Evolutionary conservation across 1,140 invertebrate species (phyloP).

Genomic region (Drosophila sturtevanti): DNA sequence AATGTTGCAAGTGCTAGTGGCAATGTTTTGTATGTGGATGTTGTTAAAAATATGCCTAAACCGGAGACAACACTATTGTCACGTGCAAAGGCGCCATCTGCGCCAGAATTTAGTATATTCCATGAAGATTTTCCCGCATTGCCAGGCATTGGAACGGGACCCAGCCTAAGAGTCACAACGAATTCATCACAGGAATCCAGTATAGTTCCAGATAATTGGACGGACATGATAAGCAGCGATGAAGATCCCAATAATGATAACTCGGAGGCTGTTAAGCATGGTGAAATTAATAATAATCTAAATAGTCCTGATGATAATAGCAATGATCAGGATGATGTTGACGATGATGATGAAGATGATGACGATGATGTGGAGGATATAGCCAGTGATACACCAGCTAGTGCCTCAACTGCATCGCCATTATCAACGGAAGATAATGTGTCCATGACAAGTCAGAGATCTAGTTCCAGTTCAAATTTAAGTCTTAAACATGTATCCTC

Average conservation of each 20-base stretch:
- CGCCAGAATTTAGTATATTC: conserved; percentile 53
- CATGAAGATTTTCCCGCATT: conserved; percentile 64
- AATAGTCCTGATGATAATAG: background rate
- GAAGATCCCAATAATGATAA: background rate
- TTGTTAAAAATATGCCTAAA: conserved; percentile 59
- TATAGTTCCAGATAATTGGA: conserved; percentile 53
- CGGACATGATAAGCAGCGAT: conserved; percentile 44
- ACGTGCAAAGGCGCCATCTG: background rate
- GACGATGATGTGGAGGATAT: background rate
- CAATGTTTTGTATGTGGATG: conserved; percentile 55
- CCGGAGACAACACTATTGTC: background rate
- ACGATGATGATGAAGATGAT: background rate
- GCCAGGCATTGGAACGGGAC: conserved; percentile 25
- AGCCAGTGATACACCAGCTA: background rate
- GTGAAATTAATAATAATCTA: background rate
- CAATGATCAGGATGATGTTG: background rate
- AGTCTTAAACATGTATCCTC: background rate
- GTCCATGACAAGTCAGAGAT: background rate
- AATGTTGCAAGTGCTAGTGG: conserved; percentile 1
- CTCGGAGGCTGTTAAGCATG: background rate
- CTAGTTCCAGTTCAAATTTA: background rate
- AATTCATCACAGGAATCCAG: background rate
- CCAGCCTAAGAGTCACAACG: background rate
- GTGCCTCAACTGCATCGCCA: background rate
- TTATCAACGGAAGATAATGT: background rate